Evolutionary conservation across 2,797 vertebrate species (phyloP), one percentile per base, ranked within the genome.

Genomic region (Nannoperca australis): DNA sequence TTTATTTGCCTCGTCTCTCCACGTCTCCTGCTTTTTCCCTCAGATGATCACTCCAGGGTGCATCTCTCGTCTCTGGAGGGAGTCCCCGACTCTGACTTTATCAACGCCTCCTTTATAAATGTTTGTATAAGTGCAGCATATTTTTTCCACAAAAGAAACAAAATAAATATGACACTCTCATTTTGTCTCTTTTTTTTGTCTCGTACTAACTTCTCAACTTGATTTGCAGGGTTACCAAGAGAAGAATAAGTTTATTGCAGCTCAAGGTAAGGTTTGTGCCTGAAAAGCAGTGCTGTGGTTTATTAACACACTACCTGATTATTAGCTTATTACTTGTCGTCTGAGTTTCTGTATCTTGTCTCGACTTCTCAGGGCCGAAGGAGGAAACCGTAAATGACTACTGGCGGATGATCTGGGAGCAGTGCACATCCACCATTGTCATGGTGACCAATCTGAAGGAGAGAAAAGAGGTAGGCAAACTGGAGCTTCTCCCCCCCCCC

Each of bases 401-500:
- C 90, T 99, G 98, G 98, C 96, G 98, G 79, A 99, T 99, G 98
- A 99, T 99, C 93, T 99, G 98, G 98, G 98, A 99, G 91, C 98
- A 99, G 94, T 98, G 99, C 92, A 99, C 98, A 56, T 97, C 96
- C 0, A 99, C 98, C 20, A 99, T 99, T 8, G 98, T 99, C 87
- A 99, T 99, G 98, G 98, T 99, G 91, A 99, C 98, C 84, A 99
- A 99, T 86, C 94, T 99, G 75, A 99, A 99, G 89, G 98, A 99
- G 90, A 97, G 98, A 84, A 99, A 99, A 78, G 98, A 99, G 96
- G 98, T 97, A 70, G 76, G 80, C 38, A 78, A 24, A 50, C 51
- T 18, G 2, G 0, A 50, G 51, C n/a, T n/a, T n/a, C n/a, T n/a
- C n/a, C n/a, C n/a, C n/a, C n/a, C n/a, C n/a, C n/a, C n/a, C n/a